Conservation (phyloP, 2,888 invertebrate species). For the Falcaria lacertinaria region DNA sequence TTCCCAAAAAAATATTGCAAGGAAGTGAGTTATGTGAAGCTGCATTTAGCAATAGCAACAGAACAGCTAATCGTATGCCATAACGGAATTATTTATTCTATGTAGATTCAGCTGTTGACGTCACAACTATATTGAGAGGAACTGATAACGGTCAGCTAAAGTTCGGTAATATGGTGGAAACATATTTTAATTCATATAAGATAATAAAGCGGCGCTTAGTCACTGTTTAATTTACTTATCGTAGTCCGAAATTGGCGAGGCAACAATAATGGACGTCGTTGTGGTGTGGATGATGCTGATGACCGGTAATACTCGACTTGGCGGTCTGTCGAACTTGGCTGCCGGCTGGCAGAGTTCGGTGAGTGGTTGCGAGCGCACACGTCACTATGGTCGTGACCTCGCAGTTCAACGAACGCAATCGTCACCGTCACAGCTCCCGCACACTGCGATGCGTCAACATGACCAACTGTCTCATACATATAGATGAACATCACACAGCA, state of each 20-base stretch:
- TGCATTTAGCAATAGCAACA: too few species aligned
- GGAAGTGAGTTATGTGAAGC: too few species aligned
- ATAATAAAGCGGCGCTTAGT: too few species aligned
- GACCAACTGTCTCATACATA: conserved; percentile 27
- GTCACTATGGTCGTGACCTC: conserved; percentile 75
- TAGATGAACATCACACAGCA: background rate
- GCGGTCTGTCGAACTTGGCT: conserved; percentile 24
- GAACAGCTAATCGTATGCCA: too few species aligned
- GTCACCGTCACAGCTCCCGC: conserved; percentile 53
- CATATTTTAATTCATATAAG: too few species aligned
- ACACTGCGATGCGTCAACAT: conserved; percentile 60
- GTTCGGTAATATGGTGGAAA: too few species aligned
- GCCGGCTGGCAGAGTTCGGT: conserved; percentile 37
- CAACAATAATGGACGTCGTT: conserved; percentile 4
- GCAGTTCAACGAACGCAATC: conserved; percentile 74
- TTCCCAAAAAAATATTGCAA: too few species aligned
- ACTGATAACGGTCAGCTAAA: too few species aligned
- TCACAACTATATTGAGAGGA: too few species aligned
- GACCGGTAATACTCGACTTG: background rate
- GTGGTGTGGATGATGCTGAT: background rate
- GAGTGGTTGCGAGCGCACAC: conserved; percentile 50
- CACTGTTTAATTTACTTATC: background rate
- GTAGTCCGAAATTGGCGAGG: background rate
- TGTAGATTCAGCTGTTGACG: too few species aligned
- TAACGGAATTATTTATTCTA: too few species aligned